Evolutionary conservation across 2,113 vertebrate species (phyloP).

Genomic region (Cyprinus carpio): DNA sequence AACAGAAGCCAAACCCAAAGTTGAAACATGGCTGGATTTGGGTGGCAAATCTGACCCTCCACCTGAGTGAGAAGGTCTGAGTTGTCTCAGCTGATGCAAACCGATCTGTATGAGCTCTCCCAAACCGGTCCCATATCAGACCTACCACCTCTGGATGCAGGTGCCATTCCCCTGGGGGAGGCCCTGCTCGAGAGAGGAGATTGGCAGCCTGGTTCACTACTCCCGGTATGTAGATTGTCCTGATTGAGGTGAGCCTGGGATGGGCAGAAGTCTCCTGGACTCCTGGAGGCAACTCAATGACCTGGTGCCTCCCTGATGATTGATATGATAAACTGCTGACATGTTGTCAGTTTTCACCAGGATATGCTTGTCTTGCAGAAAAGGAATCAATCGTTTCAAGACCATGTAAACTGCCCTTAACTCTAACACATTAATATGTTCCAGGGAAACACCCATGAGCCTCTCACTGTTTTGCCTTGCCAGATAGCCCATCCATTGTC

Average conservation of each 20-base stretch:
- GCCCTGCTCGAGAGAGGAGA: constrained; percentile 11
- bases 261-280: neutral
- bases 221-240: neutral
- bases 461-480: neutral
- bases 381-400: neutral
- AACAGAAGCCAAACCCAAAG: neutral
- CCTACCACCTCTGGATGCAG: too few relatives aligned
- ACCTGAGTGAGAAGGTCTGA: too few relatives aligned
- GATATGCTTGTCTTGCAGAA: too few relatives aligned
- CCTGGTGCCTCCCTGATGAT: neutral
- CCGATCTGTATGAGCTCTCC: too few relatives aligned
- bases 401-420: neutral
- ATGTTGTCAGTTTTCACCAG: too few relatives aligned
- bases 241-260: neutral
- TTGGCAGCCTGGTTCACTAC: constrained; percentile 34
- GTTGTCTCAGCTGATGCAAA: too few relatives aligned
- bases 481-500: neutral
- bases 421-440: neutral
- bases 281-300: neutral
- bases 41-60: too few relatives aligned
- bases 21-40: neutral
- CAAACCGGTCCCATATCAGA: too few relatives aligned
- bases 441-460: neutral
- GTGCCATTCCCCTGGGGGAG: too few relatives aligned
- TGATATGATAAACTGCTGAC: too few relatives aligned